phyloP scores from a whole-genome alignment of 2,888 invertebrate species.

The Quadriops clusia region DNA sequence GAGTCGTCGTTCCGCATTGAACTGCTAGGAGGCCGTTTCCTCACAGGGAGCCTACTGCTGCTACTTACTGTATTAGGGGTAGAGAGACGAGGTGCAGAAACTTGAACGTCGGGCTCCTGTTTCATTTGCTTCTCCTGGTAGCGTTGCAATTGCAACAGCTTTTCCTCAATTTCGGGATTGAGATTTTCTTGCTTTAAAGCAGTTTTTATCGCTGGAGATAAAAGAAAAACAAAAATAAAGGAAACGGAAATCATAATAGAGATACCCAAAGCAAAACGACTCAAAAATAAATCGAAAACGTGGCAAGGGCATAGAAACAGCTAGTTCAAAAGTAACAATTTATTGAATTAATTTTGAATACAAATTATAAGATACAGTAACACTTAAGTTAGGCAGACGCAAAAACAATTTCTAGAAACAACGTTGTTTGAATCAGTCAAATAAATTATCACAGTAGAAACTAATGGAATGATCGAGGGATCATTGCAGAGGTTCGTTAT shows the following conservation, averaged over 20 bases:
- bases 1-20: slow-evolving; percentile 33
- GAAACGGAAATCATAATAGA: slow-evolving; percentile 12
- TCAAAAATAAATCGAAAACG: slow-evolving; percentile 13
- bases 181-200: slow-evolving; percentile 85
- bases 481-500: too few relatives aligned
- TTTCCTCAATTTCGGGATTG: slow-evolving; percentile 87
- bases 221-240: slow-evolving; percentile 10
- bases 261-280: slow-evolving; percentile 19
- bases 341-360: too few relatives aligned
- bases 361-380: too few relatives aligned
- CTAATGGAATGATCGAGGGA: too few relatives aligned
- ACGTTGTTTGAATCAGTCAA: too few relatives aligned
- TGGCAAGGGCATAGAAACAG: too few relatives aligned
- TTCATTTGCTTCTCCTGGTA: slow-evolving; percentile 74
- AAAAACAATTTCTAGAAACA: too few relatives aligned
- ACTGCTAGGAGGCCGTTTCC: slow-evolving; percentile 31
- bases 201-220: slow-evolving; percentile 69
- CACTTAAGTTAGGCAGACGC: too few relatives aligned
- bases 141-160: slow-evolving; percentile 73
- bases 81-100: slow-evolving; percentile 18
- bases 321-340: too few relatives aligned
- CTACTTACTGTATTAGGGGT: slow-evolving; percentile 25
- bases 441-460: too few relatives aligned
- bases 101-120: slow-evolving; percentile 34
- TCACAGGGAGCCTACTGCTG: slow-evolving; percentile 14